These are phyloP conservation scores for Etia nguti DNA, from an alignment of 2,113 vertebrate genomes.

Conservation along the genomic window DNA sequence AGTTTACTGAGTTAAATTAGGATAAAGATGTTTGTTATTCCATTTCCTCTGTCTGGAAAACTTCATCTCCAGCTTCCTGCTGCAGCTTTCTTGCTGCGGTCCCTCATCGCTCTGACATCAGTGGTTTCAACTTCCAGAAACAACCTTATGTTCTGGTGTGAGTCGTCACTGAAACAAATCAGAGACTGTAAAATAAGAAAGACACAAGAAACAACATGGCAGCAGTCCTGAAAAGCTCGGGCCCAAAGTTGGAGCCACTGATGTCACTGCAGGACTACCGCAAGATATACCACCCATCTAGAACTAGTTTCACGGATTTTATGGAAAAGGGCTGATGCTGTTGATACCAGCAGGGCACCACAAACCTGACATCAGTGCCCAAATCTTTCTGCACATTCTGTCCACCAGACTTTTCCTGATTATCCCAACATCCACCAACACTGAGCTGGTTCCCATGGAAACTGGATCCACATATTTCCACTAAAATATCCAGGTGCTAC, in stretches of 20 bases:
- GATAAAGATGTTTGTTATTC: neutral
- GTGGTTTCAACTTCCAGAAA: neutral
- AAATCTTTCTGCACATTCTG: too few species aligned
- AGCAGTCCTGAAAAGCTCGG: neutral
- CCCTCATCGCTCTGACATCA: neutral
- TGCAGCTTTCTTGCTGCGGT: neutral
- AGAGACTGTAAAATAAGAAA: neutral
- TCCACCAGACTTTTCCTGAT: neutral
- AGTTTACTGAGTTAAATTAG: neutral
- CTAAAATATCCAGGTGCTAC: neutral
- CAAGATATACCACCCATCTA: neutral
- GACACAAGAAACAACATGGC: neutral
- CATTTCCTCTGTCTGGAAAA: neutral
- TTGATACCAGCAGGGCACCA: neutral
- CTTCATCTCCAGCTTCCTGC: neutral
- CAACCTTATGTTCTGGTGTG: neutral
- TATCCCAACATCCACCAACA: neutral
- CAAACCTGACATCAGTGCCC: neutral
- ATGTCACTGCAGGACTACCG: neutral
- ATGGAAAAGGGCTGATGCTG: neutral
- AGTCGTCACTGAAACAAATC: neutral
- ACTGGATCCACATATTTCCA: neutral
- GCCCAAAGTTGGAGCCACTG: neutral
- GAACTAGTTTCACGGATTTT: rapidly evolving
- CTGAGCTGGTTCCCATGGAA: neutral